Evolutionary conservation across 2,113 vertebrate genomes (phyloP), one percentile per base, ranked within the genome.

Genomic region (Tenebrosternarchus preto): DNA sequence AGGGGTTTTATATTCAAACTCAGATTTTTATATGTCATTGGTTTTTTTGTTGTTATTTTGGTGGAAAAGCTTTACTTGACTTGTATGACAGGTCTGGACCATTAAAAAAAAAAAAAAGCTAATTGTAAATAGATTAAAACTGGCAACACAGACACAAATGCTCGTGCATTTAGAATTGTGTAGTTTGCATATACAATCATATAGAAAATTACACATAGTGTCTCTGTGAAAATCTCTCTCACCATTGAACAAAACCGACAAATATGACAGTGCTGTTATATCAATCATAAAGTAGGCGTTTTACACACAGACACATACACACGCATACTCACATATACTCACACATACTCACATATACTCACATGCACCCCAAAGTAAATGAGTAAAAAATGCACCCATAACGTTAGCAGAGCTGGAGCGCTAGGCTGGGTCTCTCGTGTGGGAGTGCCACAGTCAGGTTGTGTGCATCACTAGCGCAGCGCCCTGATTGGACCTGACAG

Each of bases 401-500:
- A 86, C 81, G 84, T 86, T 90, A 91, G 86, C 83, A 89, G 70
- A 75, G 75, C 60, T 19, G 60, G 53, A 78, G 61, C 36, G 67
- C 61, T 59, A 67, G 33, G 25, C 60, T 74, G 25, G 57, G 61
- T 83, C 76, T 71, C 76, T 74, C 76, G 53, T 31, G 46, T 68
- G 64, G 64, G 70, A 67, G 71, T 66, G 70, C 92, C 91, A 94
- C 85, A 93, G 89, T 87, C 82, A 88, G 84, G 60, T 89, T 88
- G 87, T 92, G 88, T 92, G 89, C 77, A 80, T 94, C 90, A 91
- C 82, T 61, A 85, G 86, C 80, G 83, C 69, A 67, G 56, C 76
- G n/a, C 19, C 64, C 63, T 92, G 93, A 96, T 90, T 93, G 90
- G 87, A 90, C 85, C 85, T 93, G 94, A 93, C 93, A 92, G 92